These are phyloP conservation scores for Megaceryle maxima DNA, from an alignment of 2,113 vertebrate genomes.

Conservation along the genomic window DNA sequence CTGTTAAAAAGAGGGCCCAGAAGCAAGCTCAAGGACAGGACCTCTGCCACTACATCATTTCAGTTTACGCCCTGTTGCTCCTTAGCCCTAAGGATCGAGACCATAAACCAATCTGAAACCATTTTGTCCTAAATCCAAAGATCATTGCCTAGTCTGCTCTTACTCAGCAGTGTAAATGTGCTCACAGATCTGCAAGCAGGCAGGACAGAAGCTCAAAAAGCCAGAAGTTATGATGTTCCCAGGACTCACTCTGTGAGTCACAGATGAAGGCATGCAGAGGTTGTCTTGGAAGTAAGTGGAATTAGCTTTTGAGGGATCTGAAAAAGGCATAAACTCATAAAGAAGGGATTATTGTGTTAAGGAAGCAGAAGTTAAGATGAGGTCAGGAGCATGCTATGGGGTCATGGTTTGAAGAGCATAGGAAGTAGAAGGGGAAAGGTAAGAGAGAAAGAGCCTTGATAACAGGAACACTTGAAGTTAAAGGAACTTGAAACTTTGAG, in stretches of 20 bases:
- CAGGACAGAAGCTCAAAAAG: background rate
- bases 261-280: accelerated
- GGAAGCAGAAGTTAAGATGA: background rate
- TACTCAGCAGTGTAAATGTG: background rate
- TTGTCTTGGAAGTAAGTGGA: background rate
- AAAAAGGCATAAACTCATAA: background rate
- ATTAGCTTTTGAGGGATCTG: background rate
- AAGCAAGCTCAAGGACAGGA: background rate
- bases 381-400: background rate
- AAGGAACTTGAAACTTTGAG: background rate
- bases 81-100: background rate
- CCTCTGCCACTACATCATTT: background rate
- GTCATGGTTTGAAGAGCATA: background rate
- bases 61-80: background rate
- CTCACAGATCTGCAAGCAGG: background rate
- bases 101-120: background rate
- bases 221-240: background rate
- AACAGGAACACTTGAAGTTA: background rate
- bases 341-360: background rate
- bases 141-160: background rate
- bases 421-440: background rate
- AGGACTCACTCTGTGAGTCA: background rate
- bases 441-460: background rate
- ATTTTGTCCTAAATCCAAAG: background rate
- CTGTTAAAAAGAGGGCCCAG: background rate